Percentiles rank a stretch among this genome's conserved stretches.
These are phyloP conservation scores for Graphium colonna DNA, from an alignment of 2,888 invertebrate species.

Conservation along the genomic window DNA sequence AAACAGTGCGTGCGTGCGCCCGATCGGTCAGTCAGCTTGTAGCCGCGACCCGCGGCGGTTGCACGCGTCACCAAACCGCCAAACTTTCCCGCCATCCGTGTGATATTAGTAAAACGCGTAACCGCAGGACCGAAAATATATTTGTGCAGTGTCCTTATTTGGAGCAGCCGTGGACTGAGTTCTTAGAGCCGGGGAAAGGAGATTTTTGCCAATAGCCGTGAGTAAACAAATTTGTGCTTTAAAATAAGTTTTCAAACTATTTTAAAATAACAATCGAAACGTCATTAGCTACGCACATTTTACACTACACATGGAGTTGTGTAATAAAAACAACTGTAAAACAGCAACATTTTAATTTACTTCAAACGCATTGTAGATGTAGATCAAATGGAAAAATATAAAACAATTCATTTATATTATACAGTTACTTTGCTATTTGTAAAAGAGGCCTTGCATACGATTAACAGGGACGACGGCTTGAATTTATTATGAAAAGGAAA, in stretches of 20 bases:
- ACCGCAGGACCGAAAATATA: slow-evolving; percentile 23
- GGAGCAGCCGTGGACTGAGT: slow-evolving; percentile 14
- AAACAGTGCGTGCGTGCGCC: slow-evolving; percentile 29
- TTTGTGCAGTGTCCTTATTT: slow-evolving; percentile 31
- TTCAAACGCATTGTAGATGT: slow-evolving; percentile 9
- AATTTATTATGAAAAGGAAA: slow-evolving; percentile 9
- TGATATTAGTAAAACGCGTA: slow-evolving; percentile 18
- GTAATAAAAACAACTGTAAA: slow-evolving; percentile 11
- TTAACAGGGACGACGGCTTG: slow-evolving; percentile 14
- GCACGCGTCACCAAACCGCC: slow-evolving; percentile 40
- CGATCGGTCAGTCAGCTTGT: slow-evolving; percentile 45
- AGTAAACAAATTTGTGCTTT: not conserved
- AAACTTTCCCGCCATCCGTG: slow-evolving; percentile 38
- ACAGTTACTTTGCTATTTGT: not conserved
- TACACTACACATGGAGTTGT: slow-evolving; percentile 3
- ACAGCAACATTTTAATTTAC: slow-evolving; percentile 8
- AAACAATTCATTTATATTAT: not conserved
- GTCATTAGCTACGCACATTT: not conserved
- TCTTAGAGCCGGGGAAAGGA: not conserved
- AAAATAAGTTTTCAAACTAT: not conserved
- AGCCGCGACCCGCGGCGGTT: slow-evolving; percentile 42
- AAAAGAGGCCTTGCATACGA: slow-evolving; percentile 13
- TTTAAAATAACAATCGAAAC: not conserved
- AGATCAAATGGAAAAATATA: not conserved
- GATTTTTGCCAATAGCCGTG: not conserved